Base-by-base conservation (phyloP, 2,797 vertebrate species). In the Strix occidentalis region DNA sequence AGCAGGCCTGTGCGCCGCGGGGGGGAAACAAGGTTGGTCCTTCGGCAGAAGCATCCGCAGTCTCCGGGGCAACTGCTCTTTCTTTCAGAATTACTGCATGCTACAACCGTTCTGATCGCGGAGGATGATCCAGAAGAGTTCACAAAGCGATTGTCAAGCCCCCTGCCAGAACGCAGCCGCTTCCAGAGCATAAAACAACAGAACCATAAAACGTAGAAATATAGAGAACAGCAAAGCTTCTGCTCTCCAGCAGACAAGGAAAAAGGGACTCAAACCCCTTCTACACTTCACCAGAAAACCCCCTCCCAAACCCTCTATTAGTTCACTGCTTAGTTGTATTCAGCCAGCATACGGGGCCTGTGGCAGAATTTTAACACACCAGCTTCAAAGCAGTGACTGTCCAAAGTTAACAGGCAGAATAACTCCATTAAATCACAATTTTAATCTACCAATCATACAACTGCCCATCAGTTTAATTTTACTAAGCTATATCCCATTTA, bases 161-260 rank as follows among this genome's bases (percentile, higher is more conserved):
- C 23, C 5, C 15, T 4, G 10, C 15, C 28, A 61, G 18, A 46
- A 43, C 0, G 5, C 16, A 1, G 57, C 18, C 18, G 0, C 4
- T 13, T 37, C 5, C 8, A 25, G 41, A 9, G 35, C 10, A 10
- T 10, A 75, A 63, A 58, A 66, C 16, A 65, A 33, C 19, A 16
- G 24, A 61, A 20, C 9, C 4, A 2, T 2, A 11, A 4, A 57
- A 17, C 8, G 17, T 45, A 45, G 16, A 45, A 45, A 45, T 13
- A 6, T 1, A 4, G 21, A n/a, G 24, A 54, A 11, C 13, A 23
- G 51, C 45, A 37, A 31, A 65, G 39, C 16, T 16, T 13, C 50
- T 46, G 13, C 28, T 26, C 43, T 31, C 11, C 35, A 19, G 46
- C 39, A 25, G 33, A 2, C 0, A 5, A 37, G 1, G 5, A 25